Conservation (phyloP, 2,888 invertebrate species). For the Trichogramma evanescens region DNA sequence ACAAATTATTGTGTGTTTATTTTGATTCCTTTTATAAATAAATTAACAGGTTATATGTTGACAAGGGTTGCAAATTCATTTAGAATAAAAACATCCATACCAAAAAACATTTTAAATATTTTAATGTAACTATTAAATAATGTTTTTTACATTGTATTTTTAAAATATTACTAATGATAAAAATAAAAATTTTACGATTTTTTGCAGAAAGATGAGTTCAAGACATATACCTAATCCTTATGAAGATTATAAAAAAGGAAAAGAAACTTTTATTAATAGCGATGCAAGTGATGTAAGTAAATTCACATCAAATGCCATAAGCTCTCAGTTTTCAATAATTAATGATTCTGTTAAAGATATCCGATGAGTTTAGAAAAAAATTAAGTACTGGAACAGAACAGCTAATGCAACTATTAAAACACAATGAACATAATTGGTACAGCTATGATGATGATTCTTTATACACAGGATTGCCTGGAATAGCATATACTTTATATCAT, state of each 20-base stretch:
- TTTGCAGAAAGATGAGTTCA: conserved; percentile 18
- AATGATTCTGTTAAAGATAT: conserved; percentile 5
- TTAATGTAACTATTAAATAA: no score
- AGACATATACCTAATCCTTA: conserved; percentile 29
- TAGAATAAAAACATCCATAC: no score
- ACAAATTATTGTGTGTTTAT: no score
- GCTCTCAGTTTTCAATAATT: neutral
- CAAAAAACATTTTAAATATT: no score
- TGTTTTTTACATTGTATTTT: no score
- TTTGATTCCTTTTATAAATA: no score
- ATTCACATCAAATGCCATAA: neutral
- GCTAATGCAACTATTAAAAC: conserved; percentile 46
- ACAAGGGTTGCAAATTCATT: no score
- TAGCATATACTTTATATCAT: conserved; percentile 60
- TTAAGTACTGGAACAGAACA: conserved; percentile 46
- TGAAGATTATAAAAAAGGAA: conserved; percentile 24
- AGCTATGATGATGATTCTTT: conserved; percentile 55
- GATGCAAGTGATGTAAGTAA: conserved; percentile 22
- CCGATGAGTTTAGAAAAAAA: conserved; percentile 45
- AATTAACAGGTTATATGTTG: no score
- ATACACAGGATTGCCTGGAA: conserved; percentile 70
- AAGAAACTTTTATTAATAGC: conserved; percentile 19
- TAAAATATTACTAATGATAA: no score
- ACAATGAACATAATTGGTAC: conserved; percentile 46
- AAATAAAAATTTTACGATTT: no score